Conservation (phyloP, 2,113 vertebrate genomes). For the Forbesichthys agassizii region DNA sequence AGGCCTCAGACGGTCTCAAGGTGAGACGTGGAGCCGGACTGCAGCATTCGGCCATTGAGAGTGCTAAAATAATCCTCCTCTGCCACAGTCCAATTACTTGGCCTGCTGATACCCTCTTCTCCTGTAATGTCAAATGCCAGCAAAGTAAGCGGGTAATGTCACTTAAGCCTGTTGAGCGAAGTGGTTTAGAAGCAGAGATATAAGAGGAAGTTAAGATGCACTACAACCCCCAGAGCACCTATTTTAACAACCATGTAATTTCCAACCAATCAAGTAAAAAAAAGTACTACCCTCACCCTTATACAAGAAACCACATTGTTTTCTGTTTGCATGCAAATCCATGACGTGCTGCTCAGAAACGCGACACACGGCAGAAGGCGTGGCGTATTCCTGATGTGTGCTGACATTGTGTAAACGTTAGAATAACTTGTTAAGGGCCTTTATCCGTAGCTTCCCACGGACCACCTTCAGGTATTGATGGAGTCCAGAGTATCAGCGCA, state of each 20-base stretch:
- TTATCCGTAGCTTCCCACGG: constrained; percentile 31
- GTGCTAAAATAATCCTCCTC: not conserved
- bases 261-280: not conserved
- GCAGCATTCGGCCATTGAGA: not conserved
- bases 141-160: not conserved
- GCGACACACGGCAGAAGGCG: not conserved
- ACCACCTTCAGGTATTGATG: constrained; percentile 40
- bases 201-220: not conserved
- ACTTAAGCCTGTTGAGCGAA: not conserved
- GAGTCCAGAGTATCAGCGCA: constrained; percentile 22
- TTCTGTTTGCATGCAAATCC: not conserved
- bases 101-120: not conserved
- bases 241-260: constrained; percentile 16
- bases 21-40: constrained; percentile 54
- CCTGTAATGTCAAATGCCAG: not conserved
- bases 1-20: constrained; percentile 84
- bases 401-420: not conserved
- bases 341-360: not conserved
- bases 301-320: not conserved
- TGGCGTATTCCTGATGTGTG: not conserved
- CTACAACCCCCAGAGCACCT: constrained; percentile 23
- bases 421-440: constrained; percentile 19
- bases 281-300: not conserved
- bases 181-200: not conserved
- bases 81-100: not conserved